phyloP scores from a whole-genome alignment of 2,113 vertebrate species.

The Labeo catla region DNA sequence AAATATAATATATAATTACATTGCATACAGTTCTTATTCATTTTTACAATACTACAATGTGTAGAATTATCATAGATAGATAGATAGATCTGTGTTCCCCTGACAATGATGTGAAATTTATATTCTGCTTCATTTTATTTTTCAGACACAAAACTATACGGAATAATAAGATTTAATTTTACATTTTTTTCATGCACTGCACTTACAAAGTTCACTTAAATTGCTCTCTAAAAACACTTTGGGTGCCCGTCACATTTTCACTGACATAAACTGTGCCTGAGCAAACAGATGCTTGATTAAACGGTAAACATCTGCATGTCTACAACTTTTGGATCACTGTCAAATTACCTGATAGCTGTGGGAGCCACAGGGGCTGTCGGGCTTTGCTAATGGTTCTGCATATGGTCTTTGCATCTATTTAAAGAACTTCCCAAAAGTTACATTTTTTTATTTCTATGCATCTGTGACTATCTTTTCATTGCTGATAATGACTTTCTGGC shows the following conservation, averaged over 20 bases:
- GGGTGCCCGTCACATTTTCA: constrained; percentile 75
- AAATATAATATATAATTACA: too few species aligned
- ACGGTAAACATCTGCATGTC: constrained; percentile 80
- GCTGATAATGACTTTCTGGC: constrained; percentile 46
- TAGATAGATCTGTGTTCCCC: neutral
- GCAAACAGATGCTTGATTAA: constrained; percentile 81
- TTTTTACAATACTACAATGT: too few species aligned
- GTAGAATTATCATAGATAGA: too few species aligned
- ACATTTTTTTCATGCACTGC: constrained; percentile 70
- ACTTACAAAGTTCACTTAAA: constrained; percentile 76
- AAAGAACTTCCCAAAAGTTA: constrained; percentile 2
- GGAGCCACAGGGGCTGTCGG: constrained; percentile 66
- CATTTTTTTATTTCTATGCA: constrained; percentile 33
- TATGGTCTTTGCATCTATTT: constrained; percentile 64
- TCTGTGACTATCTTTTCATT: constrained; percentile 46
- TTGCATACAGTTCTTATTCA: too few species aligned
- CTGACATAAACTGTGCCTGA: constrained; percentile 74
- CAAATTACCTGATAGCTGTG: constrained; percentile 78
- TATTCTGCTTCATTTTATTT: neutral
- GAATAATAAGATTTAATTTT: constrained; percentile 55
- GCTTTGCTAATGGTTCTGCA: constrained; percentile 69
- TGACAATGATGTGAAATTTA: neutral
- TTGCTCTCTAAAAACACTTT: constrained; percentile 75
- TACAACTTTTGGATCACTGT: constrained; percentile 77
- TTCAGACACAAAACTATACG: neutral